phyloP scores from a whole-genome alignment of 2,797 vertebrate species.

The Hemibagrus guttatus region DNA sequence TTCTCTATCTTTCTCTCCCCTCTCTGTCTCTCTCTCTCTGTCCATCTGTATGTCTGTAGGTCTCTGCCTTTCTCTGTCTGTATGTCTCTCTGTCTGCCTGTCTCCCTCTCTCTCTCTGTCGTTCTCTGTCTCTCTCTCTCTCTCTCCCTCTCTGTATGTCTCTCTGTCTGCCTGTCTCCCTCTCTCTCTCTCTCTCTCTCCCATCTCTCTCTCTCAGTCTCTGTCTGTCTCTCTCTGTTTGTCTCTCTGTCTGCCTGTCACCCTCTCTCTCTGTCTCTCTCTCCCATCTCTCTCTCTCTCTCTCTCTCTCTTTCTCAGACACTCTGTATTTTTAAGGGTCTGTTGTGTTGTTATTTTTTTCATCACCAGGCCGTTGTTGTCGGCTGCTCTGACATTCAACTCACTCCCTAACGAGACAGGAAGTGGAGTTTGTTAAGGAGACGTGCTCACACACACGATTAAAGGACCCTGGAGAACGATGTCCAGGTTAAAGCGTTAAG shows the following conservation, averaged over 20 bases:
- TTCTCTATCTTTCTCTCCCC: neutral
- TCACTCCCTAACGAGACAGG: slow-evolving; percentile 54
- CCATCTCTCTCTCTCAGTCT: neutral
- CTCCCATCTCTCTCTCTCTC: slow-evolving; percentile 55
- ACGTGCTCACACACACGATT: slow-evolving; percentile 42
- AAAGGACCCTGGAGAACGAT: neutral
- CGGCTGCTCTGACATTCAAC: slow-evolving; percentile 51
- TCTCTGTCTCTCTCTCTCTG: slow-evolving; percentile 6
- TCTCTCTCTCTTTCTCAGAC: slow-evolving; percentile 15
- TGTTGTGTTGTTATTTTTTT: neutral
- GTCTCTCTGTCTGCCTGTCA: neutral
- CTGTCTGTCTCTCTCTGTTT: neutral
- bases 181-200: neutral
- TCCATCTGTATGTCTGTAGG: slow-evolving; percentile 14
- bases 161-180: neutral
- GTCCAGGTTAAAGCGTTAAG: neutral
- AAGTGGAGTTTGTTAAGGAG: slow-evolving; percentile 58
- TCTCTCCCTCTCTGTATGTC: neutral
- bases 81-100: neutral
- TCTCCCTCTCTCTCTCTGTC: neutral
- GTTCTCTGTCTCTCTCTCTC: neutral
- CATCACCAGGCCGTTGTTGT: slow-evolving; percentile 60
- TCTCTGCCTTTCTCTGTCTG: slow-evolving; percentile 2
- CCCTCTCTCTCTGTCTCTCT: neutral
- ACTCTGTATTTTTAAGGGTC: neutral